These are phyloP conservation scores for Gephyroberyx darwinii DNA, from an alignment of 2,797 vertebrate genomes.

Conservation along the genomic window DNA sequence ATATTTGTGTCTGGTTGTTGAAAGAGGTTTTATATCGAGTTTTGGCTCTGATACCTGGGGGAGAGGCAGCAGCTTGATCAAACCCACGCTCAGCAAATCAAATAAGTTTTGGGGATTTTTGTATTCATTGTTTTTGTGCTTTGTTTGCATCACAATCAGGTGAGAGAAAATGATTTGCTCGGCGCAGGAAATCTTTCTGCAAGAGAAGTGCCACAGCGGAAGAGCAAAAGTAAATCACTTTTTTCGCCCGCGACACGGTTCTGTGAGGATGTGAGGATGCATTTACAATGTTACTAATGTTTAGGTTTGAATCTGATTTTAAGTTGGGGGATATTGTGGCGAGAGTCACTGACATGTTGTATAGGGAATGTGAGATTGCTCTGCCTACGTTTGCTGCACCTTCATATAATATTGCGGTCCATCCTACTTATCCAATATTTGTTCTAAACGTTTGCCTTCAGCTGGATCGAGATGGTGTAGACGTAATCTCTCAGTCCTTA, in stretches of 20 bases:
- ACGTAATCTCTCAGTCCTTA: constrained; percentile 9
- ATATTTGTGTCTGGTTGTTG: constrained; percentile 32
- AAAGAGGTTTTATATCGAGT: constrained; percentile 51
- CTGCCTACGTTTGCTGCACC: not conserved
- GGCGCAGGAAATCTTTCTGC: constrained; percentile 54
- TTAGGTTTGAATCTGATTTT: constrained; percentile 55
- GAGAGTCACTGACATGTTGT: not conserved
- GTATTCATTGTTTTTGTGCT: constrained; percentile 78
- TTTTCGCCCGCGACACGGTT: constrained; percentile 49
- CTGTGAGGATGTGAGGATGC: constrained; percentile 53
- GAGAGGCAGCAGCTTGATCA: constrained; percentile 62
- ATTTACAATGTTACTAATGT: constrained; percentile 48
- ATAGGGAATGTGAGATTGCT: not conserved
- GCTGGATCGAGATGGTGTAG: constrained; percentile 13
- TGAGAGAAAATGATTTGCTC: constrained; percentile 69
- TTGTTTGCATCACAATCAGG: constrained; percentile 79
- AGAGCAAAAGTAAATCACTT: constrained; percentile 74
- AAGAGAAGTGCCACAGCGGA: constrained; percentile 58
- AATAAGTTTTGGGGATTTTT: constrained; percentile 71
- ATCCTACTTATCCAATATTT: not conserved
- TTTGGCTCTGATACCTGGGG: constrained; percentile 51
- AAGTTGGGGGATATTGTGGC: constrained; percentile 30
- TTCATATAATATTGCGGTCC: not conserved
- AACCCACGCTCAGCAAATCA: constrained; percentile 63
- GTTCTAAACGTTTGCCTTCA: constrained; percentile 6